These are phyloP conservation scores for Parazoanthus swiftii DNA, from an alignment of 92 coral and sea anemone species.

Conservation along the genomic window DNA sequence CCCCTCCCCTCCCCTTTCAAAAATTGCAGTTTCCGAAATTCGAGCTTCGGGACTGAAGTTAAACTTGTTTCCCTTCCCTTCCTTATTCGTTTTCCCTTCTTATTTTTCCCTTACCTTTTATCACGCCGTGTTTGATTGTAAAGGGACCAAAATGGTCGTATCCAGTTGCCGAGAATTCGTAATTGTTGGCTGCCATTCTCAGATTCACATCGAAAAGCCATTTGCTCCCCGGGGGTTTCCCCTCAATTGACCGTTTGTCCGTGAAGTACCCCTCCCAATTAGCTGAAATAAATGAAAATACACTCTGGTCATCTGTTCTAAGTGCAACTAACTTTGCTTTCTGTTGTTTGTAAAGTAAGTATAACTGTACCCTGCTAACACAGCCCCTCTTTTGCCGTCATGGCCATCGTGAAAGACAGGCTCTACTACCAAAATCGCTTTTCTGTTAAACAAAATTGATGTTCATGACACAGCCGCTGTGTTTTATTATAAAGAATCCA, in stretches of 20 bases:
- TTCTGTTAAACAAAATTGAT: too few species aligned
- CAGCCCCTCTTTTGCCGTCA: too few species aligned
- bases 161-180: constrained; percentile 26
- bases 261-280: constrained; percentile 35
- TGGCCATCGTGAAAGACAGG: too few species aligned
- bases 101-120: not conserved
- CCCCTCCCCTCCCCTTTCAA: too few species aligned
- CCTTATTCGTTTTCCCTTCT: not conserved
- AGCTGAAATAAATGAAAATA: constrained; percentile 2
- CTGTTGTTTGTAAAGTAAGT: not conserved
- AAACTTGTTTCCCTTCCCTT: not conserved
- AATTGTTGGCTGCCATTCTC: not conserved
- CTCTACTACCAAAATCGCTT: too few species aligned
- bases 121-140: constrained; percentile 10
- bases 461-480: too few species aligned
- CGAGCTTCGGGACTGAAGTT: too few species aligned
- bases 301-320: not conserved
- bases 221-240: not conserved
- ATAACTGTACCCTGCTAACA: too few species aligned
- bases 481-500: too few species aligned
- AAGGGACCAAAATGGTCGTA: constrained; percentile 18
- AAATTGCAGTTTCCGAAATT: too few species aligned
- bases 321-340: not conserved
- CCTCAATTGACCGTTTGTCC: not conserved
- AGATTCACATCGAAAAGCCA: constrained; percentile 17